These are phyloP conservation scores for Furcula furcula DNA, from an alignment of 2,888 invertebrate species.

Conservation along the genomic window DNA sequence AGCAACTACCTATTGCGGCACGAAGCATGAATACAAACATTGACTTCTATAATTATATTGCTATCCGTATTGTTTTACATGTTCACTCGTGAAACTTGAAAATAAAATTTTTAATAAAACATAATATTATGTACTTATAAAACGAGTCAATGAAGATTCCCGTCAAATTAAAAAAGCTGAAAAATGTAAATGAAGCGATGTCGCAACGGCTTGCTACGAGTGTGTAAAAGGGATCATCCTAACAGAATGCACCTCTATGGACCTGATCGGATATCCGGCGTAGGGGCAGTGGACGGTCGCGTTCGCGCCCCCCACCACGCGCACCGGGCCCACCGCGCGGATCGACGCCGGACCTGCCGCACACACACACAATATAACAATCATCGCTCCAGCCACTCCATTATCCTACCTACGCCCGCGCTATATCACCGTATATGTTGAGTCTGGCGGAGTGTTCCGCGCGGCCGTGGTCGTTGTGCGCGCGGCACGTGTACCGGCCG, in stretches of 20 bases:
- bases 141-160: too few species aligned
- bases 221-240: slow-evolving; percentile 54
- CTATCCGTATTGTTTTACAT: too few species aligned
- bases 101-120: too few species aligned
- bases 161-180: too few species aligned
- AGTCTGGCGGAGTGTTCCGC: slow-evolving; percentile 87
- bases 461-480: slow-evolving; percentile 85
- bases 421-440: slow-evolving; percentile 87
- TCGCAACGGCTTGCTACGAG: slow-evolving; percentile 3
- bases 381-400: neutral
- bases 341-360: slow-evolving; percentile 86
- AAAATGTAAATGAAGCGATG: too few species aligned
- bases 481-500: slow-evolving; percentile 91
- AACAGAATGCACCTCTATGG: slow-evolving; percentile 75
- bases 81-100: too few species aligned
- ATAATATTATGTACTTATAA: too few species aligned
- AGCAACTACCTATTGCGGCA: too few species aligned
- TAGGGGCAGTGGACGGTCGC: slow-evolving; percentile 90
- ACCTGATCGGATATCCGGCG: slow-evolving; percentile 91
- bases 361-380: neutral
- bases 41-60: too few species aligned
- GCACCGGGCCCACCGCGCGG: slow-evolving; percentile 85
- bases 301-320: slow-evolving; percentile 89
- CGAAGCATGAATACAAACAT: too few species aligned
- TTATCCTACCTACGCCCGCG: slow-evolving; percentile 6